Evolutionary conservation across 2,113 vertebrate genomes (phyloP).

Genomic region (Athene noctua): DNA sequence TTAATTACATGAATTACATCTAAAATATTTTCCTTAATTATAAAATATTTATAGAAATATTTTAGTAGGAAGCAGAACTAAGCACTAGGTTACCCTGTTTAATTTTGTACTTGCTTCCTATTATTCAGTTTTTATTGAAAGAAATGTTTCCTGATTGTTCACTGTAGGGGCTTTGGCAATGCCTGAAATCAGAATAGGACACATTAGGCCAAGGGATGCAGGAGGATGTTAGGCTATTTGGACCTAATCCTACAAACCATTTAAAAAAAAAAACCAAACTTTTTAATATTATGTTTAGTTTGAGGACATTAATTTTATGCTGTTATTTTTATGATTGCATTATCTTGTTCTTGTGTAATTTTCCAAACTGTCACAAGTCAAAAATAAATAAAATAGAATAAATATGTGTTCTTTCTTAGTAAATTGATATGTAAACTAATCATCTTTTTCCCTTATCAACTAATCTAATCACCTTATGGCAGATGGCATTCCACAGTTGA

Average conservation of each 20-base stretch:
- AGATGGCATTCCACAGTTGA: not conserved
- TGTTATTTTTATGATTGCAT: not conserved
- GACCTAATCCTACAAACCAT: not conserved
- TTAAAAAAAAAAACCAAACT: not conserved
- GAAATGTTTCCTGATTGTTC: not conserved
- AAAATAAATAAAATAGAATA: not conserved
- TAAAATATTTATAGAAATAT: not conserved
- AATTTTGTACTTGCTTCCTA: not conserved
- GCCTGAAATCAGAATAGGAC: not conserved
- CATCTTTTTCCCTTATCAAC: not conserved
- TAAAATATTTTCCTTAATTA: not conserved
- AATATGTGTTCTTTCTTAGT: not conserved
- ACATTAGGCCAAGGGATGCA: not conserved
- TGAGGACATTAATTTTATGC: not conserved
- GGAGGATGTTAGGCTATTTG: not conserved
- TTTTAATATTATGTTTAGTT: not conserved
- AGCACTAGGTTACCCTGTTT: not conserved
- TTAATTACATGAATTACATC: not conserved
- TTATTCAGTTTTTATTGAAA: not conserved
- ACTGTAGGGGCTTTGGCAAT: not conserved
- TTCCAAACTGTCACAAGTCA: not conserved
- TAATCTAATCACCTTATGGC: not conserved
- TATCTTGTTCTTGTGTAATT: not conserved
- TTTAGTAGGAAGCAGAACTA: not conserved
- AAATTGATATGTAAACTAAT: not conserved